Percentiles rank a stretch among this genome's conserved stretches.
These are phyloP conservation scores for Dendronephthya gigantea DNA, from an alignment of 64 coral and sea anemone genomes.

Conservation along the genomic window DNA sequence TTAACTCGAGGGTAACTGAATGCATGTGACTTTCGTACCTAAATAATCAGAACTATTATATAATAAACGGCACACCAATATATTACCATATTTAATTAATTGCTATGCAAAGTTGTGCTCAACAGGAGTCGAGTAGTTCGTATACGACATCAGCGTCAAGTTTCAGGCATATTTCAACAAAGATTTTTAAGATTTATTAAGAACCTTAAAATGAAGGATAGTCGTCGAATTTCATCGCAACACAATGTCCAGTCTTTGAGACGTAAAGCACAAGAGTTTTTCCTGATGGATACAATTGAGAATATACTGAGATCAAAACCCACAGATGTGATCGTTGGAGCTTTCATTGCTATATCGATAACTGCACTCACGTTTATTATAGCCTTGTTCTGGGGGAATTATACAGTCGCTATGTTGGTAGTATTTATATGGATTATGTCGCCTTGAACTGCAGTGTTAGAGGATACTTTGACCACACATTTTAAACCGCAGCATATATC, in stretches of 20 bases:
- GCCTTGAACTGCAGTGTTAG: background rate
- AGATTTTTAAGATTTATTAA: background rate
- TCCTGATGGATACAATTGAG: constrained; percentile 14
- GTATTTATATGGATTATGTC: constrained; percentile 20
- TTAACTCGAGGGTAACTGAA: too few species aligned
- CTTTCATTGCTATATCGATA: background rate
- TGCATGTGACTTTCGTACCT: too few species aligned
- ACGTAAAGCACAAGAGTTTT: constrained; percentile 2
- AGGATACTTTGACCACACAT: background rate
- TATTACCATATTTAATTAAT: background rate
- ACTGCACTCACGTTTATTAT: background rate
- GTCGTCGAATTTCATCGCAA: background rate
- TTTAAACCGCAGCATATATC: background rate
- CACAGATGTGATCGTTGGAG: constrained; percentile 2
- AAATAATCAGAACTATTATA: too few species aligned
- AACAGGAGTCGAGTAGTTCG: background rate
- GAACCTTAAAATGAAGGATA: background rate
- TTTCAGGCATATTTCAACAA: background rate
- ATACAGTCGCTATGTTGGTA: constrained; percentile 10
- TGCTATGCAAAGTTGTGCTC: background rate
- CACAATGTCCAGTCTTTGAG: background rate
- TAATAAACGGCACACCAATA: background rate
- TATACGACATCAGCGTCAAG: background rate
- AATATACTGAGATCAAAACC: background rate
- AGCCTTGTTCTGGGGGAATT: background rate